A percentile compares a stretch with the other conserved stretches of the same genome.
Conservation (phyloP, 2,113 vertebrate species). For the Mola mola region DNA sequence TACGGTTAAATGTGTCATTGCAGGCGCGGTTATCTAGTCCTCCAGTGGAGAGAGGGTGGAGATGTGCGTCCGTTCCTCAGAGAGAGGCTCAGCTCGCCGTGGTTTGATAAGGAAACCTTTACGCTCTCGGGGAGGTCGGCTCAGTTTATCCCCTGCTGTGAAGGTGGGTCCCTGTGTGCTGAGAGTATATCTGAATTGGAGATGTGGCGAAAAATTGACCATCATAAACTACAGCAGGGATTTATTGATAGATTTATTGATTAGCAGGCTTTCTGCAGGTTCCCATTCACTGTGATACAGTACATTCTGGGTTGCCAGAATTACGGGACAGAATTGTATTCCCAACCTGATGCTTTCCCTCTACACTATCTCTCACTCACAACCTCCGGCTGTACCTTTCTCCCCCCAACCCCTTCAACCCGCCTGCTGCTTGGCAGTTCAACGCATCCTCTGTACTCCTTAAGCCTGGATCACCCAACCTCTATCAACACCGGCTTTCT, state of each 20-base stretch:
- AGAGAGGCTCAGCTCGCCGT: background rate
- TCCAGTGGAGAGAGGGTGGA: conserved; percentile 9
- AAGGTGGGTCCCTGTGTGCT: conserved; percentile 3
- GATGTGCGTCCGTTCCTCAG: conserved; percentile 40
- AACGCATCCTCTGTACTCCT: conserved; percentile 55
- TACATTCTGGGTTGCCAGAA: conserved; percentile 46
- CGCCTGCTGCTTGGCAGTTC: conserved; percentile 29
- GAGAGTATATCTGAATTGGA: conserved; percentile 34
- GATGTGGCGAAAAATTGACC: conserved; percentile 43
- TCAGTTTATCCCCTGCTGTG: background rate
- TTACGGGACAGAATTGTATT: conserved; percentile 65
- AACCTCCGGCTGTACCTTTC: conserved; percentile 28
- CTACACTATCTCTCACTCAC: conserved; percentile 19
- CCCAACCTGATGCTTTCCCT: conserved; percentile 28
- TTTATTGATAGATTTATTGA: conserved; percentile 77
- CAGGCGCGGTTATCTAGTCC: conserved; percentile 28
- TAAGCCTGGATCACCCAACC: conserved; percentile 37
- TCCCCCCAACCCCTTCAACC: background rate
- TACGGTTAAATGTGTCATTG: conserved; percentile 64
- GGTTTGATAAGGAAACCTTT: conserved; percentile 42
- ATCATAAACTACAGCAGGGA: conserved; percentile 59
- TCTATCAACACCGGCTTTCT: conserved; percentile 29
- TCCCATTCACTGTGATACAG: conserved; percentile 48
- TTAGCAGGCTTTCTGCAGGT: conserved; percentile 39
- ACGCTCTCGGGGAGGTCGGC: conserved; percentile 16